Evolutionary conservation across 2,888 invertebrate genomes (phyloP).

Genomic region (Stegophylla sp.): DNA sequence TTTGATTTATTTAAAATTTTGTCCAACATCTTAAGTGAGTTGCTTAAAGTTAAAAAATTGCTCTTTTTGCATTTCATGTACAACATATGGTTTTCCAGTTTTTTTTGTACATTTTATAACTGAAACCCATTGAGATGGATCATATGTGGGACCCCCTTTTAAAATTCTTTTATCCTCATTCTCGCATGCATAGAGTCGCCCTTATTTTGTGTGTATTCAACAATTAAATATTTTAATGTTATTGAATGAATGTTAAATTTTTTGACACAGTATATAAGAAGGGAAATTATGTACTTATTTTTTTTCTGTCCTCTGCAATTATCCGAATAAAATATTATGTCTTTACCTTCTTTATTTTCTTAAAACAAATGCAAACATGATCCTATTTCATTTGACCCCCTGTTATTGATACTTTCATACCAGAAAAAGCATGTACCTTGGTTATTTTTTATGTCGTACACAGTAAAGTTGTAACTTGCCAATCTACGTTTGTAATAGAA

Average conservation of each 20-base stretch:
- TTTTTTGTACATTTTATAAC: conserved; percentile 19
- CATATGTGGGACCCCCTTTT: conserved; percentile 17
- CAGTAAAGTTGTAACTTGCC: conserved; percentile 6
- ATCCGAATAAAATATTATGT: neutral
- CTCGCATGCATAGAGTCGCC: conserved; percentile 6
- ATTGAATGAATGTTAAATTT: neutral
- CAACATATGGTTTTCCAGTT: neutral
- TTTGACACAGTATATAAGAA: conserved; percentile 9
- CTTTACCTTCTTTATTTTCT: conserved; percentile 12
- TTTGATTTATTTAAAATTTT: conserved; percentile 7
- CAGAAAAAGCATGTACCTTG: conserved; percentile 19
- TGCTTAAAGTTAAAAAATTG: conserved; percentile 3
- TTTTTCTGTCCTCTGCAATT: conserved; percentile 5
- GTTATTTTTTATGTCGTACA: neutral
- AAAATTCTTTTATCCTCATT: conserved; percentile 13
- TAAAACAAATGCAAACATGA: neutral
- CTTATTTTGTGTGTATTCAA: conserved; percentile 10
- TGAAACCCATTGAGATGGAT: conserved; percentile 12
- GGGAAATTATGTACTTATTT: neutral
- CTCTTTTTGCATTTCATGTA: conserved; percentile 6
- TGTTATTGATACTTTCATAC: neutral
- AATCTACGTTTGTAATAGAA: conserved; percentile 13
- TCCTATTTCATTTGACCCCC: conserved; percentile 7
- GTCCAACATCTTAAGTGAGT: neutral
- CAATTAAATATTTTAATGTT: conserved; percentile 10